These are phyloP conservation scores for Sebastes minor DNA, from an alignment of 2,797 vertebrate genomes.

Conservation along the genomic window DNA sequence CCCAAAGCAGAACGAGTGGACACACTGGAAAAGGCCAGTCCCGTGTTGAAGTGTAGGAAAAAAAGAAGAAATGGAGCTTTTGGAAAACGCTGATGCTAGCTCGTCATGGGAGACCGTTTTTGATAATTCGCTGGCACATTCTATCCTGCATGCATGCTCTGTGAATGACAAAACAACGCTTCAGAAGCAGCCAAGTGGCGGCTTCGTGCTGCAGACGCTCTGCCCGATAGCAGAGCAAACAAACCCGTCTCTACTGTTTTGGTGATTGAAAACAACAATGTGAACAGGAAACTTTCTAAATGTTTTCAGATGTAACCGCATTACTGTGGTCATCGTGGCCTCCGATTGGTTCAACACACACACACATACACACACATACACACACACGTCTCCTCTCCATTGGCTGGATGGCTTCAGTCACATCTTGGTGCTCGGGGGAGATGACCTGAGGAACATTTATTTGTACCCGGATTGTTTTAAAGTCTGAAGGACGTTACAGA, in stretches of 20 bases:
- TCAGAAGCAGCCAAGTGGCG: neutral
- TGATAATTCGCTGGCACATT: neutral
- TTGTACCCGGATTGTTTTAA: constrained; percentile 32
- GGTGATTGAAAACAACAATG: neutral
- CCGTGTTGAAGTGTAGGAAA: neutral
- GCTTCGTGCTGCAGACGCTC: neutral
- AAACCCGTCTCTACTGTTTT: neutral
- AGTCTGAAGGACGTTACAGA: neutral
- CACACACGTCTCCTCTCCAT: constrained; percentile 44
- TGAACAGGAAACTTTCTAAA: neutral
- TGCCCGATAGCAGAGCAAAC: neutral
- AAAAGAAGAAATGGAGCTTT: neutral
- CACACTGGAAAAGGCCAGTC: no score
- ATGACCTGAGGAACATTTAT: constrained; percentile 36
- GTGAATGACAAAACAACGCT: constrained; percentile 31
- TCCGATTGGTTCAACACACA: constrained; percentile 9
- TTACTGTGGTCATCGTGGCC: constrained; percentile 9
- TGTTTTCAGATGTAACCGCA: constrained; percentile 16
- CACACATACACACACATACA: constrained; percentile 14
- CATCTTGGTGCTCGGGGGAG: constrained; percentile 52
- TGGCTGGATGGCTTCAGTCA: constrained; percentile 29
- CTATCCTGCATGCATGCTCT: constrained; percentile 45
- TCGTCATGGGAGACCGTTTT: constrained; percentile 1
- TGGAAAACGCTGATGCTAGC: neutral
- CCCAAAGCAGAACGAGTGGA: neutral